phyloP scores from a whole-genome alignment of 2,888 invertebrate species.

The Cheilosia vernalis region DNA sequence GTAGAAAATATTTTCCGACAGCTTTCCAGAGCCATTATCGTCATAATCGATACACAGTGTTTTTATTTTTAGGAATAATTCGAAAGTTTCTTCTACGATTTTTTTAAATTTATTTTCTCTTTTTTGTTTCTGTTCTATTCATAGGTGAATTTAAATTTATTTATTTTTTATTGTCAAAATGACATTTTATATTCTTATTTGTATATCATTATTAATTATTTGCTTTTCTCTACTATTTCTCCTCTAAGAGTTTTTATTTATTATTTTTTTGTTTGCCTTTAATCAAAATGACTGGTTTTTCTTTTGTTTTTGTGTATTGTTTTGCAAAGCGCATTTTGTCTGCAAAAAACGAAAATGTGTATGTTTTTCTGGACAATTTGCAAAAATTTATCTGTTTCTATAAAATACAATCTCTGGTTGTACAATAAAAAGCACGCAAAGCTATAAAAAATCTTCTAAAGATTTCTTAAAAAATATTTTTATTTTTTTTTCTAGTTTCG shows the following conservation, averaged over 20 bases:
- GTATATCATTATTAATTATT: slow-evolving; percentile 42
- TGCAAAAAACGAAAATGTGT: slow-evolving; percentile 41
- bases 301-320: slow-evolving; percentile 15
- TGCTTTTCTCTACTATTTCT: slow-evolving; percentile 63
- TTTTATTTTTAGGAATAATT: slow-evolving; percentile 70
- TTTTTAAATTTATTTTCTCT: slow-evolving; percentile 10
- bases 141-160: slow-evolving; percentile 45
- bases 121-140: slow-evolving; percentile 39
- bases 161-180: slow-evolving; percentile 70
- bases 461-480: slow-evolving; percentile 69
- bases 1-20: slow-evolving; percentile 42
- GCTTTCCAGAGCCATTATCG: slow-evolving; percentile 45
- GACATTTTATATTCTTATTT: slow-evolving; percentile 57
- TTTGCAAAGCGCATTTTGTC: slow-evolving; percentile 27
- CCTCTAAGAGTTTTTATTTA: slow-evolving; percentile 67
- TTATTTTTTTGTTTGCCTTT: slow-evolving; percentile 50
- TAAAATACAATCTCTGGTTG: slow-evolving; percentile 72
- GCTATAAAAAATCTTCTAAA: slow-evolving; percentile 75
- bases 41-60: slow-evolving; percentile 46
- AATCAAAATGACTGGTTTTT: slow-evolving; percentile 39
- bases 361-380: slow-evolving; percentile 68
- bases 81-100: slow-evolving; percentile 54
- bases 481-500: slow-evolving; percentile 18
- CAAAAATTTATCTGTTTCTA: slow-evolving; percentile 49
- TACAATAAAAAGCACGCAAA: slow-evolving; percentile 74